phyloP scores from a whole-genome alignment of 2,797 vertebrate genomes.

The Coracias cyanogaster region DNA sequence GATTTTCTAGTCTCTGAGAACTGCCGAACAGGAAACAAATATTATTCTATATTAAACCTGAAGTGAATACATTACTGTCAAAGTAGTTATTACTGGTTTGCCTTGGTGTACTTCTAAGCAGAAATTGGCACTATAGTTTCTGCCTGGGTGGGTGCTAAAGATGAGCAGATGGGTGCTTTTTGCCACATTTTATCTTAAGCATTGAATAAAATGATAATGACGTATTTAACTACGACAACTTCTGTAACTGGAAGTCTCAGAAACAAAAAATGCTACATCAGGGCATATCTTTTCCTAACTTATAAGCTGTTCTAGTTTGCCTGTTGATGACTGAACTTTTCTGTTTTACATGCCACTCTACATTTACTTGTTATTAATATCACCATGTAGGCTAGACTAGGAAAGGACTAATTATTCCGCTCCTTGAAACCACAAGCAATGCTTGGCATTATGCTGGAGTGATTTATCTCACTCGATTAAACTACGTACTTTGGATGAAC shows the following conservation, averaged over 20 bases:
- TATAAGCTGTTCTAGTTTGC: not conserved
- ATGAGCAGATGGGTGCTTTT: conserved; percentile 59
- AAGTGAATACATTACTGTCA: conserved; percentile 44
- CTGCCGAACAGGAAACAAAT: conserved; percentile 17
- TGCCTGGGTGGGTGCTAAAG: conserved; percentile 49
- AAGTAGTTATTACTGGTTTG: conserved; percentile 39
- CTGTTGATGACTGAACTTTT: conserved; percentile 10
- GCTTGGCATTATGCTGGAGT: not conserved
- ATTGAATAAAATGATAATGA: not conserved
- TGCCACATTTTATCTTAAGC: conserved; percentile 25
- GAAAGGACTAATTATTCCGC: not conserved
- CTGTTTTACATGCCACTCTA: not conserved
- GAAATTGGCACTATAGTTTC: conserved; percentile 20
- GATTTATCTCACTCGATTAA: conserved; percentile 9
- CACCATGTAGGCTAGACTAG: not conserved
- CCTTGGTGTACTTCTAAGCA: not conserved
- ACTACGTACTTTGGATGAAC: not conserved
- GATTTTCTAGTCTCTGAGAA: conserved; percentile 4
- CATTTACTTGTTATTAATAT: conserved; percentile 9
- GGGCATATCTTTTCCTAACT: not conserved
- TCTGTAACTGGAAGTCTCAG: not conserved
- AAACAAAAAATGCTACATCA: conserved; percentile 10
- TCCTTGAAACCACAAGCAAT: not conserved
- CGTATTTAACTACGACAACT: not conserved
- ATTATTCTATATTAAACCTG: conserved; percentile 44